Percentiles rank a stretch among this genome's conserved stretches.
phyloP scores from a whole-genome alignment of 2,888 invertebrate genomes.

The Nephrotoma appendiculata region DNA sequence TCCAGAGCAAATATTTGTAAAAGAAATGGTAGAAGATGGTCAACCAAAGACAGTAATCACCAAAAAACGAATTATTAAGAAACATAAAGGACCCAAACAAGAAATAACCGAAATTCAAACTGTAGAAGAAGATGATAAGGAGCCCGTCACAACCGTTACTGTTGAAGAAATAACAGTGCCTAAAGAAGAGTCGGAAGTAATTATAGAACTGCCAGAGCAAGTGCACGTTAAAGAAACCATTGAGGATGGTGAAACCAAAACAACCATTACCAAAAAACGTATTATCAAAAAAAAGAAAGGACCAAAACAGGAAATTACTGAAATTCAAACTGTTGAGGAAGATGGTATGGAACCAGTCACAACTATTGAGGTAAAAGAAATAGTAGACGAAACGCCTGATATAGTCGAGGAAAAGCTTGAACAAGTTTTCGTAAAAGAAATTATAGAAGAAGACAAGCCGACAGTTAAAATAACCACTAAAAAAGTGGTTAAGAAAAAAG shows the following conservation, averaged over 20 bases:
- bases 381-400: slow-evolving; percentile 20
- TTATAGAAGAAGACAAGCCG: slow-evolving; percentile 17
- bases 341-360: slow-evolving; percentile 24
- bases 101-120: slow-evolving; percentile 30
- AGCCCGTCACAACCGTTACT: slow-evolving; percentile 28
- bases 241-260: slow-evolving; percentile 22
- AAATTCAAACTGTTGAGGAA: slow-evolving; percentile 28
- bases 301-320: slow-evolving; percentile 23
- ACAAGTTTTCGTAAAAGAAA: slow-evolving; percentile 16
- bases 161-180: slow-evolving; percentile 16
- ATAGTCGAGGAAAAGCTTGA: slow-evolving; percentile 6
- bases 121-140: slow-evolving; percentile 31
- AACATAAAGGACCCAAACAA: slow-evolving; percentile 29
- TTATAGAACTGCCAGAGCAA: slow-evolving; percentile 24
- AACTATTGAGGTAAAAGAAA: slow-evolving; percentile 12
- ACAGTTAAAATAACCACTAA: slow-evolving; percentile 22
- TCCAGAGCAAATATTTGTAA: slow-evolving; percentile 17
- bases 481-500: slow-evolving; percentile 22
- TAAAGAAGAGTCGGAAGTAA: slow-evolving; percentile 22
- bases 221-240: slow-evolving; percentile 32
- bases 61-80: slow-evolving; percentile 35
- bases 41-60: slow-evolving; percentile 27
- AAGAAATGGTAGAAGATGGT: slow-evolving; percentile 30
- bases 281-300: slow-evolving; percentile 24
- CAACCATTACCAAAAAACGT: slow-evolving; percentile 5